Evolutionary conservation across 1,140 invertebrate species (phyloP), one percentile per base, ranked within the genome.

Genomic region (Trinorchestia longiramus): DNA sequence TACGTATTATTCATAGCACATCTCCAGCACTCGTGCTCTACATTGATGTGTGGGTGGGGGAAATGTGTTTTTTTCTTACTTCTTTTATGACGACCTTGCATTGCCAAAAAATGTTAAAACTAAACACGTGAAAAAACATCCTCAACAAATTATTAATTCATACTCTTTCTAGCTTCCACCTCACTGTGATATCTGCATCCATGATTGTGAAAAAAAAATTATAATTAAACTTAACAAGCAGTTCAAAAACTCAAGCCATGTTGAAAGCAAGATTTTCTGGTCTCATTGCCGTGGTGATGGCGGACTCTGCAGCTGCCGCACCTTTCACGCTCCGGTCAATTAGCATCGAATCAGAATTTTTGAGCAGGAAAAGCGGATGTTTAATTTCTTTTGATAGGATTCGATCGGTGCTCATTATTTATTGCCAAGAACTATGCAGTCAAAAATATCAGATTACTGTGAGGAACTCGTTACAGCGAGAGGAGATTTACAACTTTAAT

Each of bases 311-410:
- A 92, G 90, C 90, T 92, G 19, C 8, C 90, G 90, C 43, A 43
- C 41, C 90, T 43, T 36, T 94, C 92, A 47, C 92, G 43, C 44
- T 45, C 92, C 17, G 43, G 8, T 47, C 92, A 94, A 94, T 94
- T 94, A 94, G 43, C 92, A 94, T 44, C 92, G 44, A 94, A 94
- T 94, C 92, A 94, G 44, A 47, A 47, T 94, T 94, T 94, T 94
- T 94, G 40, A n/a, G 8, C 43, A 94, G 43, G 17, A 28, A 94
- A 94, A 94, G 92, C 92, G 43, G 92, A 94, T 45, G 44, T 94
- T 94, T 47, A 94, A 43, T 94, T 42, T 94, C 92, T 43, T 94
- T 45, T 45, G 41, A 45, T n/a, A 44, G 40, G 44, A 94, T 45
- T 19, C 43, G 43, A 94, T 17, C 92, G 43, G 40, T 94, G 40